A percentile compares a stretch with the other conserved stretches of the same genome.
phyloP scores from a whole-genome alignment of 2,888 invertebrate species.

The Busseola fusca region DNA sequence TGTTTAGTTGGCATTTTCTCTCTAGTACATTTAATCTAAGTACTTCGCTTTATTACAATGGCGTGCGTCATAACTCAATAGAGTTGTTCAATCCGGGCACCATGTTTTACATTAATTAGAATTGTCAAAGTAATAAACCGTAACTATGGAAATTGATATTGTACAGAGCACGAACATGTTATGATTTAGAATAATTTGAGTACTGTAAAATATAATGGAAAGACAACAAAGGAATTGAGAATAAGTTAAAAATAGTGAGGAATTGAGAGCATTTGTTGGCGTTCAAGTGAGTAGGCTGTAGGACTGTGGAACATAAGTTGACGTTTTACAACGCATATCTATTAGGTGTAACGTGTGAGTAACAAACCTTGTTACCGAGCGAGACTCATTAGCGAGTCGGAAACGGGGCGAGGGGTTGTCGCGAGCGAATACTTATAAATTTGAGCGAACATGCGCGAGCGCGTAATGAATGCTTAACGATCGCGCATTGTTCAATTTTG shows the following conservation, averaged over 20 bases:
- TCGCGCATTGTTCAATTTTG: slow-evolving; percentile 60
- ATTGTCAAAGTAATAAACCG: slow-evolving; percentile 53
- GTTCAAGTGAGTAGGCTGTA: slow-evolving; percentile 18
- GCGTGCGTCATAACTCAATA: slow-evolving; percentile 54
- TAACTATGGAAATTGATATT: slow-evolving; percentile 55
- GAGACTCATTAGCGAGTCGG: slow-evolving; percentile 72
- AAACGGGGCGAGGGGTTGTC: slow-evolving; percentile 70
- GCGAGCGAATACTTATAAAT: slow-evolving; percentile 71
- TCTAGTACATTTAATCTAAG: slow-evolving; percentile 24
- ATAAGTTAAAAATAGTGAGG: slow-evolving; percentile 13
- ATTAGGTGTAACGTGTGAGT: slow-evolving; percentile 53
- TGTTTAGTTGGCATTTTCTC: slow-evolving; percentile 39
- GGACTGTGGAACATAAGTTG: slow-evolving; percentile 16
- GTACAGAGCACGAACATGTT: slow-evolving; percentile 41
- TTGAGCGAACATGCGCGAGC: slow-evolving; percentile 65
- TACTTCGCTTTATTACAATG: slow-evolving; percentile 22
- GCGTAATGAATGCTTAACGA: slow-evolving; percentile 69
- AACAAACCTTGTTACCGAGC: slow-evolving; percentile 56
- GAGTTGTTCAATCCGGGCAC: slow-evolving; percentile 46
- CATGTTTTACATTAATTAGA: slow-evolving; percentile 58
- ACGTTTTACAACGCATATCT: slow-evolving; percentile 40
- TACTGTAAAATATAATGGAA: slow-evolving; percentile 32
- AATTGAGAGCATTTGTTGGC: slow-evolving; percentile 17
- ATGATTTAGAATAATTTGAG: slow-evolving; percentile 38
- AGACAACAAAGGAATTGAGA: slow-evolving; percentile 29